Conservation (phyloP, 23 tunicate species). For the Corella eumyota region DNA sequence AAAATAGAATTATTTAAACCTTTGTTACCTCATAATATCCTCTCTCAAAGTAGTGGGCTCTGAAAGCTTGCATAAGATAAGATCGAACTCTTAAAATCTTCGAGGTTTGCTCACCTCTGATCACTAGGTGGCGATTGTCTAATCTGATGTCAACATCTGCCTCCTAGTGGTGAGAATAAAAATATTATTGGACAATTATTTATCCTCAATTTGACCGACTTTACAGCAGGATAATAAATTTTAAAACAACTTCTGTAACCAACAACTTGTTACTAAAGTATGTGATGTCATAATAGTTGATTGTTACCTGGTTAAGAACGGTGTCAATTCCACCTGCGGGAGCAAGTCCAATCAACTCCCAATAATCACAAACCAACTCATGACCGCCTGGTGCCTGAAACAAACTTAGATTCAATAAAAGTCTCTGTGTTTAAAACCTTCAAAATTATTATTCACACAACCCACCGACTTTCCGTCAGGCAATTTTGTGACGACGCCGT, state of each 20-base stretch:
- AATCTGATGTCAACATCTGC: conserved; percentile 83
- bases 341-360: conserved; percentile 77
- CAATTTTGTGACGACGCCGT: conserved; percentile 46
- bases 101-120: conserved; percentile 86
- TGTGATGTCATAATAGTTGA: no score
- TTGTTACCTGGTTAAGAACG: conserved; percentile 69
- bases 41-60: conserved; percentile 78
- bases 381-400: conserved; percentile 91
- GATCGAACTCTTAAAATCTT: conserved; percentile 80
- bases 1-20: no score
- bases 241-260: background rate
- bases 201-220: no score
- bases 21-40: conserved; percentile 85
- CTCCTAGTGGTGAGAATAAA: conserved; percentile 47
- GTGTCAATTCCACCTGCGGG: conserved; percentile 95
- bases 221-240: no score
- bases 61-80: conserved; percentile 84
- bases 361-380: conserved; percentile 87
- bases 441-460: no score
- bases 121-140: conserved; percentile 96
- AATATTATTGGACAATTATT: no score
- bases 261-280: background rate
- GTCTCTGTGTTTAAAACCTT: background rate
- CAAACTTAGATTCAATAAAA: background rate
- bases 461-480: conserved; percentile 70